Evolutionary conservation across 1,140 invertebrate genomes (phyloP).

Genomic region (Colletes latitarsis): DNA sequence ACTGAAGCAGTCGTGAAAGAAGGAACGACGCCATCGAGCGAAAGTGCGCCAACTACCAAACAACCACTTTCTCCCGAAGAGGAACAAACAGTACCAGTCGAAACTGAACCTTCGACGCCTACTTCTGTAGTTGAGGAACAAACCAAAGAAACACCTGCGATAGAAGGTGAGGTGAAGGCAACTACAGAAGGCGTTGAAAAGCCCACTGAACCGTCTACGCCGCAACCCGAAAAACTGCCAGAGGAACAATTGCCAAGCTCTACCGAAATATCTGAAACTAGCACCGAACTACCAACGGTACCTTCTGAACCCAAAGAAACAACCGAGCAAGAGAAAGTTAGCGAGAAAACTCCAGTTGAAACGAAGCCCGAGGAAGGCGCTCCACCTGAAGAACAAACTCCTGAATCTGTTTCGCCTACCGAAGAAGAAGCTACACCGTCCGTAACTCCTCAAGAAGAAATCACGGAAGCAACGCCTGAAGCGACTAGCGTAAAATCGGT

Average conservation of each 20-base stretch:
- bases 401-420: neutral
- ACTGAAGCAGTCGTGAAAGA: slow-evolving; percentile 31
- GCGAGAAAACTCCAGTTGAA: neutral
- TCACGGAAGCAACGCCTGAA: neutral
- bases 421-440: slow-evolving; percentile 24
- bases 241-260: slow-evolving; percentile 42
- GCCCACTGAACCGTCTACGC: neutral
- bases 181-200: slow-evolving; percentile 18
- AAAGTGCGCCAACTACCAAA: neutral
- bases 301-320: neutral
- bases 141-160: slow-evolving; percentile 21
- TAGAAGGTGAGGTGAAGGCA: neutral
- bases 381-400: neutral
- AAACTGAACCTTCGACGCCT: slow-evolving; percentile 3
- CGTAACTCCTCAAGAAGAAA: neutral
- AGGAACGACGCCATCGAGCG: slow-evolving; percentile 4
- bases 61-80: neutral
- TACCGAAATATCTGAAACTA: slow-evolving; percentile 19
- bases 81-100: neutral
- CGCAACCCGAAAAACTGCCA: slow-evolving; percentile 11
- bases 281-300: slow-evolving; percentile 22
- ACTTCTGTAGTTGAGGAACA: neutral
- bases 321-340: neutral
- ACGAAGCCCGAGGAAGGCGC: slow-evolving; percentile 2
- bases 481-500: neutral